These are phyloP conservation scores for Merodon equestris DNA, from an alignment of 2,888 invertebrate genomes.

Conservation along the genomic window DNA sequence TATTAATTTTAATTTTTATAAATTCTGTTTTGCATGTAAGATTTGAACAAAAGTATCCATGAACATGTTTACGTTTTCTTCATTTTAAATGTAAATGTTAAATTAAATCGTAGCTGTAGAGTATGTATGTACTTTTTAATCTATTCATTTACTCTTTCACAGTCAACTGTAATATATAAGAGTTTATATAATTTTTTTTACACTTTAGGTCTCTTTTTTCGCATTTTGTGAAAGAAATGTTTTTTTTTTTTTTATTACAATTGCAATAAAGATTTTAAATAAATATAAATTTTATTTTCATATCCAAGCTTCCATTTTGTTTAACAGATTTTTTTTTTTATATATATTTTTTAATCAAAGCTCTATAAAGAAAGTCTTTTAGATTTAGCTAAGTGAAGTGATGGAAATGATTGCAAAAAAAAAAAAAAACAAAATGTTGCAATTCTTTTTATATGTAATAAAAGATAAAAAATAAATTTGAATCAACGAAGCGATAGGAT, in stretches of 20 bases:
- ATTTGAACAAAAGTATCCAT: conserved; percentile 32
- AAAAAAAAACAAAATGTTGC: conserved; percentile 27
- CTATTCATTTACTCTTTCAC: conserved; percentile 22
- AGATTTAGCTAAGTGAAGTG: conserved; percentile 33
- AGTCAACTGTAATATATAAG: background rate
- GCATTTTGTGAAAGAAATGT: conserved; percentile 26
- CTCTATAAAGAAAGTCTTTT: conserved; percentile 1
- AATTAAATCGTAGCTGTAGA: conserved; percentile 35
- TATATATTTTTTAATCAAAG: conserved; percentile 14
- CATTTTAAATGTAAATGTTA: conserved; percentile 28
- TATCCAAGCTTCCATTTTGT: conserved; percentile 66
- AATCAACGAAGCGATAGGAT: background rate
- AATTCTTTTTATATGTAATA: conserved; percentile 29
- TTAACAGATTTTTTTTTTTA: conserved; percentile 48
- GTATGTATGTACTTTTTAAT: conserved; percentile 25
- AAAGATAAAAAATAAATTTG: no score
- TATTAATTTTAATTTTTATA: no score
- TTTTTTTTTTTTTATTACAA: conserved; percentile 15
- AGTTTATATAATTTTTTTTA: conserved; percentile 20
- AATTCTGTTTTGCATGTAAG: conserved; percentile 51
- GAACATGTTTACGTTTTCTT: conserved; percentile 6
- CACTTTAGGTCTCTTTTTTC: conserved; percentile 25
- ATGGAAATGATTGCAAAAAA: background rate
- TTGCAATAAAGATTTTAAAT: conserved; percentile 49
- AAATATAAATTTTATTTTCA: conserved; percentile 35